Conservation (phyloP, 1,140 invertebrate species). For the Papilio xuthus region DNA sequence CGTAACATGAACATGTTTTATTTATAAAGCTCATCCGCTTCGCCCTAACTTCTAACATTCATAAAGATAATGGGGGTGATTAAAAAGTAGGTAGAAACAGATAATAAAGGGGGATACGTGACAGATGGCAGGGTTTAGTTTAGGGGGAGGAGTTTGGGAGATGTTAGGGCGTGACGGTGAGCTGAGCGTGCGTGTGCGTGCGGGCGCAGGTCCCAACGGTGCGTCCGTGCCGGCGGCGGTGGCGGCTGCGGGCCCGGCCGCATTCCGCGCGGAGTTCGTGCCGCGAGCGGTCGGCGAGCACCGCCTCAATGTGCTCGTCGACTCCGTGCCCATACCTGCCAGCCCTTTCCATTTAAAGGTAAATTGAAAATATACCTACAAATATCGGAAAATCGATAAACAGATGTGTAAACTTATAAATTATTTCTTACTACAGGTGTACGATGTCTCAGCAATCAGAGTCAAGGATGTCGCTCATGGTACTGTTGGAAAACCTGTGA, state of each 20-base stretch:
- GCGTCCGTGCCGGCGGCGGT: conserved; percentile 94
- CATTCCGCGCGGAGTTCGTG: conserved; percentile 93
- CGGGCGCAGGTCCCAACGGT: conserved; percentile 89
- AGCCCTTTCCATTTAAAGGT: conserved; percentile 95
- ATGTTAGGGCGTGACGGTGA: conserved; percentile 69
- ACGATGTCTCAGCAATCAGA: conserved; percentile 96
- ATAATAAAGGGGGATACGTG: neutral
- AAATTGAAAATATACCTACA: conserved; percentile 36
- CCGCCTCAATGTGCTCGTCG: conserved; percentile 91
- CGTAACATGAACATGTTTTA: conserved; percentile 48
- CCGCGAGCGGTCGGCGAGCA: conserved; percentile 95
- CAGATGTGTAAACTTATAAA: too few species aligned
- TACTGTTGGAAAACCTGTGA: conserved; percentile 95
- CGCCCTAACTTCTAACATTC: conserved; percentile 78
- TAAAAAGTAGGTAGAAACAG: neutral
- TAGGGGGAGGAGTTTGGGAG: conserved; percentile 5
- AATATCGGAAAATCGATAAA: neutral
- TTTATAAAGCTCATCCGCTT: conserved; percentile 75
- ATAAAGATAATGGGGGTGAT: conserved; percentile 13
- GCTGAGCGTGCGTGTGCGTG: conserved; percentile 59
- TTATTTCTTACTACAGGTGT: conserved; percentile 83
- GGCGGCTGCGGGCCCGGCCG: conserved; percentile 87
- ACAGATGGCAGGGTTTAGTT: neutral
- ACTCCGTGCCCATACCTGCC: conserved; percentile 89
- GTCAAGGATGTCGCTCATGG: conserved; percentile 95